phyloP scores from a whole-genome alignment of 2,113 vertebrate species.

The Alaudala cheleensis region DNA sequence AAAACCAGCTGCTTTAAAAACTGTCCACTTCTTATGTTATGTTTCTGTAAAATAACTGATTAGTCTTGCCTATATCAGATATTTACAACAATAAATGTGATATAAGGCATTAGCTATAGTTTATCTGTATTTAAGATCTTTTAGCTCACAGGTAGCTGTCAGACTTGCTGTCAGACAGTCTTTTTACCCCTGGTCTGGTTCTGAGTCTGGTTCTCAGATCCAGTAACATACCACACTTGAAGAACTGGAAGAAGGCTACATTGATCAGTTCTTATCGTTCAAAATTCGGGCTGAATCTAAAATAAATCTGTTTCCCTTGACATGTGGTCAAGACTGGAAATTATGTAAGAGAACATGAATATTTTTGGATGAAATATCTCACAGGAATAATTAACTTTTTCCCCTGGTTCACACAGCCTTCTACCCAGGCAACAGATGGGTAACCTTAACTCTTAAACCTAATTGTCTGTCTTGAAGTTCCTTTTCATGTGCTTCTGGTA shows the following conservation, averaged over 20 bases:
- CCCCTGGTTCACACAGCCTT: neutral
- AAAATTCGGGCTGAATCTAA: neutral
- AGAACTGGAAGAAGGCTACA: neutral
- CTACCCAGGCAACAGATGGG: neutral
- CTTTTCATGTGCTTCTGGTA: neutral
- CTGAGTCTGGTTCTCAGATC: neutral
- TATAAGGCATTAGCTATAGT: neutral
- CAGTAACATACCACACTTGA: neutral
- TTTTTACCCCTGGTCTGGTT: neutral
- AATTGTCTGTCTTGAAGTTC: neutral
- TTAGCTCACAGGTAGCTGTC: neutral
- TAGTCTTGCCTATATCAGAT: neutral
- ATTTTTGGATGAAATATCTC: neutral
- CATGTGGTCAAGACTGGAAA: neutral
- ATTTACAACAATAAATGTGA: neutral
- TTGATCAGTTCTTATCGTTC: neutral
- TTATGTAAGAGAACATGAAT: neutral
- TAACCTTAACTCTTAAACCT: neutral
- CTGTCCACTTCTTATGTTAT: neutral
- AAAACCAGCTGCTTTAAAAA: neutral
- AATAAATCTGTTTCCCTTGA: neutral
- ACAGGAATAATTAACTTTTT: neutral
- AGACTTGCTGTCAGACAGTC: neutral
- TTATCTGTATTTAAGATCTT: neutral
- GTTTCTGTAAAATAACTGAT: neutral